Evolutionary conservation across 2,888 invertebrate species (phyloP).

Genomic region (Pyrochroa serraticornis): DNA sequence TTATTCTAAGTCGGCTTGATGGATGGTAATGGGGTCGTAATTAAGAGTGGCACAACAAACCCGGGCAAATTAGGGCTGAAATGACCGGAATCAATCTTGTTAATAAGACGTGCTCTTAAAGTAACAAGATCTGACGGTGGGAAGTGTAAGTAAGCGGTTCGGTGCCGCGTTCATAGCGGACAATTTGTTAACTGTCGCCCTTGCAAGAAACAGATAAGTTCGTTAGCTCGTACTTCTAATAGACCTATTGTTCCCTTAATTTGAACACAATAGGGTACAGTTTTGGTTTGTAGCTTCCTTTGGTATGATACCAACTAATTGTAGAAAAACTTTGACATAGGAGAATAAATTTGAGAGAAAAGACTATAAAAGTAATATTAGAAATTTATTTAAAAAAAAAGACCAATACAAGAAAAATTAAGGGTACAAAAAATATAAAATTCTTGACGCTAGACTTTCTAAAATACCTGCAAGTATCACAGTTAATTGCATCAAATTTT

Average conservation of each 20-base stretch:
- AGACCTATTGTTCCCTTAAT: constrained; percentile 4
- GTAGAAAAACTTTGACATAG: too few relatives aligned
- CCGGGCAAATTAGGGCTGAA: constrained; percentile 43
- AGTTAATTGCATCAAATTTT: too few relatives aligned
- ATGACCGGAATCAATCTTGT: constrained; percentile 54
- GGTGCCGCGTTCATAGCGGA: constrained; percentile 49
- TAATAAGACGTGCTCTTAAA: constrained; percentile 52
- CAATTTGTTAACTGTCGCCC: constrained; percentile 55
- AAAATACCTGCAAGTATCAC: too few relatives aligned
- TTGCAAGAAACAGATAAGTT: constrained; percentile 52
- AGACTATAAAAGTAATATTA: too few relatives aligned
- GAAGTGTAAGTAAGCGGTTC: constrained; percentile 54
- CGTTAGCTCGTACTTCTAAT: constrained; percentile 36
- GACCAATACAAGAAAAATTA: too few relatives aligned
- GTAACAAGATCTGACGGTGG: constrained; percentile 50
- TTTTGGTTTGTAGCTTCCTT: too few relatives aligned
- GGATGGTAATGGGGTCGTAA: constrained; percentile 36
- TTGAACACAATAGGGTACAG: too few relatives aligned
- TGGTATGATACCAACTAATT: too few relatives aligned
- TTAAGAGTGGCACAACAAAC: constrained; percentile 43
- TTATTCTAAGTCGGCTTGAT: constrained; percentile 6
- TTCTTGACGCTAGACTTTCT: too few relatives aligned
- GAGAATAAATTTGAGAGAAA: too few relatives aligned
- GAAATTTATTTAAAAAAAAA: too few relatives aligned
- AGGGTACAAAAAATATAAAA: too few relatives aligned